phyloP scores from a whole-genome alignment of 2,113 vertebrate genomes.

The Zosterops pallidus region DNA sequence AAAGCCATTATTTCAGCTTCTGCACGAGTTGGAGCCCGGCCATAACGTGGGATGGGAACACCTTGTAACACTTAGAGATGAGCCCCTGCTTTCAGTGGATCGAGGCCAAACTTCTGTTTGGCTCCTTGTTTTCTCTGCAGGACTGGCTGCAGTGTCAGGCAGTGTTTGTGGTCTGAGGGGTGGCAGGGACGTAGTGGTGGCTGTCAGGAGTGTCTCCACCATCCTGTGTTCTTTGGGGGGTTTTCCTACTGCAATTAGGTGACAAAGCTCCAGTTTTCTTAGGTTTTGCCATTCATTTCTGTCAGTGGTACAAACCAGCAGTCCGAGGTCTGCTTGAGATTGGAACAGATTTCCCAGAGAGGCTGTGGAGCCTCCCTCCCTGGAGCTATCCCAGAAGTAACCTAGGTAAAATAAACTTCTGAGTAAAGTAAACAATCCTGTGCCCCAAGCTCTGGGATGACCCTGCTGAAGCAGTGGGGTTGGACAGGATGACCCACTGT shows the following conservation, averaged over 20 bases:
- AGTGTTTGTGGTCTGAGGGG: background rate
- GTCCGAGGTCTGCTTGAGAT: background rate
- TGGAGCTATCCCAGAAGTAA: background rate
- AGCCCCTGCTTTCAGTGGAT: background rate
- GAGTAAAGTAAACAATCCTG: background rate
- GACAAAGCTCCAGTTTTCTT: background rate
- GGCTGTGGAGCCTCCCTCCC: background rate
- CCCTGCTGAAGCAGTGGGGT: background rate
- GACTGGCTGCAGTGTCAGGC: background rate
- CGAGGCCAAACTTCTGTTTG: background rate
- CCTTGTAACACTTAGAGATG: slow-evolving; percentile 18
- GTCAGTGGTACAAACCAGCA: background rate
- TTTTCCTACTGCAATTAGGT: background rate
- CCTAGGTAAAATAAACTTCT: too few species aligned
- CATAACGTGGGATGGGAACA: background rate
- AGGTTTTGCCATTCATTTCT: rapidly evolving
- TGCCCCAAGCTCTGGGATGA: background rate
- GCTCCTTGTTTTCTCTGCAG: background rate
- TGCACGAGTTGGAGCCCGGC: background rate
- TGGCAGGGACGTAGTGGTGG: rapidly evolving
- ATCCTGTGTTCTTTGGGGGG: rapidly evolving
- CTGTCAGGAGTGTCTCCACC: background rate
- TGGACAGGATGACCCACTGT: background rate
- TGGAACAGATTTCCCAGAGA: background rate
- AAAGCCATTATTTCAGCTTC: slow-evolving; percentile 23